Conservation (phyloP, 2,888 invertebrate species). For the Drosophila putrida region DNA sequence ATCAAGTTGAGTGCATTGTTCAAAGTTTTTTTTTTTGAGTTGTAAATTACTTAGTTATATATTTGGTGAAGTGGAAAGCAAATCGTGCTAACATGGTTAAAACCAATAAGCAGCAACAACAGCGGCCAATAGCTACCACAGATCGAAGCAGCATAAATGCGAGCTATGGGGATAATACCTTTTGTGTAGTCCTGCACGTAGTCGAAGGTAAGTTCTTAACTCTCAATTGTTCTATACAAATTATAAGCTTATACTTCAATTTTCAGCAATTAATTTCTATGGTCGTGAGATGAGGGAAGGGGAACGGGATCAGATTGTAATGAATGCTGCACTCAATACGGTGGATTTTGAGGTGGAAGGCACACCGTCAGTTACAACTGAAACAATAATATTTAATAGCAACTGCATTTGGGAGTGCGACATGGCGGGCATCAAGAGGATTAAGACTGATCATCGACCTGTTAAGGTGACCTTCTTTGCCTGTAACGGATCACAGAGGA, state of each 20-base stretch:
- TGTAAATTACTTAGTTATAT: slow-evolving; percentile 45
- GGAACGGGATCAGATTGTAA: slow-evolving; percentile 86
- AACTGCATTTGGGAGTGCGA: slow-evolving; percentile 93
- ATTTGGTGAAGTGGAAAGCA: slow-evolving; percentile 5
- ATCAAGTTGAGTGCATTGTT: slow-evolving; percentile 25
- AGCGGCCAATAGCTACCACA: slow-evolving; percentile 18
- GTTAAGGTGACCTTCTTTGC: slow-evolving; percentile 89
- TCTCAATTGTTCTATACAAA: background rate
- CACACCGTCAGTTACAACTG: slow-evolving; percentile 86
- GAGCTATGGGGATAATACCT: slow-evolving; percentile 63
- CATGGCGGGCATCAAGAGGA: slow-evolving; percentile 89
- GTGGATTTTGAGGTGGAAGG: slow-evolving; percentile 90
- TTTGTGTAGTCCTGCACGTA: slow-evolving; percentile 82
- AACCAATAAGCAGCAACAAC: slow-evolving; percentile 25
- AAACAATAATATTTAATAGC: slow-evolving; percentile 88
- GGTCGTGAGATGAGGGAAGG: slow-evolving; percentile 40
- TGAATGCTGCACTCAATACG: slow-evolving; percentile 88
- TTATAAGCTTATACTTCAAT: background rate
- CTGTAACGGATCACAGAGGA: slow-evolving; percentile 68
- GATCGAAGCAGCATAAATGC: slow-evolving; percentile 44
- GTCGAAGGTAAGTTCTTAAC: slow-evolving; percentile 76
- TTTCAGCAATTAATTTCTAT: slow-evolving; percentile 64
- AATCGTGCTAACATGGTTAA: slow-evolving; percentile 49
- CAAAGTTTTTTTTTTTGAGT: slow-evolving; percentile 28
- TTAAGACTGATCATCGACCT: slow-evolving; percentile 90